These are phyloP conservation scores for Geophilus truncorum DNA, from an alignment of 2,888 invertebrate species.

Conservation along the genomic window DNA sequence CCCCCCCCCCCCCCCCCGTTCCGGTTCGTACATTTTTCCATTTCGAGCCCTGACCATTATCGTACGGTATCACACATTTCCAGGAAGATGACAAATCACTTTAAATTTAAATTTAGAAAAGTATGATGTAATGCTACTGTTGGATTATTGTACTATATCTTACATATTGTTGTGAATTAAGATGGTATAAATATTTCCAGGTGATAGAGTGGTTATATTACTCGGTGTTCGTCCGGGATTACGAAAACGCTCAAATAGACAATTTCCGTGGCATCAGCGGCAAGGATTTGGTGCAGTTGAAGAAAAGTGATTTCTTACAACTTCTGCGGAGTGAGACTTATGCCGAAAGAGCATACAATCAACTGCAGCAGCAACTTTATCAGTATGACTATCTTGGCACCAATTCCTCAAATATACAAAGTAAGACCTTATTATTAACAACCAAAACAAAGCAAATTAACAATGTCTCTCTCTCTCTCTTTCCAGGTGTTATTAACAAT, in stretches of 20 bases:
- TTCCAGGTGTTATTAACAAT: background rate
- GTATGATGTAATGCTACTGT: too few species aligned
- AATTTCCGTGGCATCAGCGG: constrained; percentile 19
- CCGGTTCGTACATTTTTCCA: too few species aligned
- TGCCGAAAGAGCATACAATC: background rate
- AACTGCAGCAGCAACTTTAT: constrained; percentile 3
- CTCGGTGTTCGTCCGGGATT: background rate
- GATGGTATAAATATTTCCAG: background rate
- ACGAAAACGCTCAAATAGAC: constrained; percentile 22
- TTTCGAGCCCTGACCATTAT: too few species aligned
- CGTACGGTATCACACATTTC: too few species aligned
- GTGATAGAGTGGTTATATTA: constrained; percentile 30
- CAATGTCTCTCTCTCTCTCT: too few species aligned
- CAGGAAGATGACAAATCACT: too few species aligned
- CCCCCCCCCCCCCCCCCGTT: too few species aligned
- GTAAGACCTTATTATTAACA: background rate
- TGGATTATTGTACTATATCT: too few species aligned
- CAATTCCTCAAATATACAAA: constrained; percentile 25
- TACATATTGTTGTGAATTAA: too few species aligned
- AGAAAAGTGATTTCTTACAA: background rate
- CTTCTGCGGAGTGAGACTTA: background rate
- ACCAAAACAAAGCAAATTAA: background rate
- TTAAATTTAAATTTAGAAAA: too few species aligned
- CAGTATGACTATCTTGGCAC: background rate
- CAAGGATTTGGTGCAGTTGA: background rate